A percentile compares a stretch with the other conserved stretches of the same genome.
Conservation (phyloP, 2,113 vertebrate genomes). For the Paraplagusia blochii region DNA sequence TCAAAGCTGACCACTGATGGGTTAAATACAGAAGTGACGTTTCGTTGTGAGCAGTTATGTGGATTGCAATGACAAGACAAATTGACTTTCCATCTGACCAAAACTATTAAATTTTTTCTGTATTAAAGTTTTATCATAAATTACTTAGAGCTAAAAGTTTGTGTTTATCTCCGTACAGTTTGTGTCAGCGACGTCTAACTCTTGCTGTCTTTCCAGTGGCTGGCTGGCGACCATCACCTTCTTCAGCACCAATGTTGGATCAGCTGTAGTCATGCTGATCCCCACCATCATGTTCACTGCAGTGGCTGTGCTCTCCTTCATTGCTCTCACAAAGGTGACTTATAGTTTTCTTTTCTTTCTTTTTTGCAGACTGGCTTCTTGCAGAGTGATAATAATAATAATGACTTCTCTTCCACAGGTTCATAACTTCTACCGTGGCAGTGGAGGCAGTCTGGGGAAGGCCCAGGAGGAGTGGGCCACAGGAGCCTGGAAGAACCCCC, state of each 20-base stretch:
- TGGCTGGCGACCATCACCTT: conserved; percentile 97
- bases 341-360: too few relatives aligned
- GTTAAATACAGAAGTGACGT: too few relatives aligned
- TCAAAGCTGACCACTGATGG: too few relatives aligned
- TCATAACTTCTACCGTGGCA: conserved; percentile 91
- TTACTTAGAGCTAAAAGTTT: too few relatives aligned
- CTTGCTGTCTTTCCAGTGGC: conserved; percentile 76
- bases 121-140: too few relatives aligned
- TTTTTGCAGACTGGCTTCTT: too few relatives aligned
- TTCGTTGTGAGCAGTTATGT: too few relatives aligned
- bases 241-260: conserved; percentile 92
- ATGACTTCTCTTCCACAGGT: conserved; percentile 34
- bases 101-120: too few relatives aligned
- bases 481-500: conserved; percentile 96
- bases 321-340: conserved; percentile 92
- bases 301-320: conserved; percentile 90
- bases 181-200: conserved; percentile 1
- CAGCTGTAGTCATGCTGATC: conserved; percentile 95
- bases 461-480: conserved; percentile 97
- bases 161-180: not conserved
- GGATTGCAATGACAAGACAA: too few relatives aligned
- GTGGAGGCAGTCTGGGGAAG: conserved; percentile 94
- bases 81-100: too few relatives aligned
- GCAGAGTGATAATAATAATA: too few relatives aligned
- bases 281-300: conserved; percentile 94